Evolutionary conservation across 2,113 vertebrate species (phyloP), one percentile per base, ranked within the genome.

Genomic region (Erinaceus europaeus): DNA sequence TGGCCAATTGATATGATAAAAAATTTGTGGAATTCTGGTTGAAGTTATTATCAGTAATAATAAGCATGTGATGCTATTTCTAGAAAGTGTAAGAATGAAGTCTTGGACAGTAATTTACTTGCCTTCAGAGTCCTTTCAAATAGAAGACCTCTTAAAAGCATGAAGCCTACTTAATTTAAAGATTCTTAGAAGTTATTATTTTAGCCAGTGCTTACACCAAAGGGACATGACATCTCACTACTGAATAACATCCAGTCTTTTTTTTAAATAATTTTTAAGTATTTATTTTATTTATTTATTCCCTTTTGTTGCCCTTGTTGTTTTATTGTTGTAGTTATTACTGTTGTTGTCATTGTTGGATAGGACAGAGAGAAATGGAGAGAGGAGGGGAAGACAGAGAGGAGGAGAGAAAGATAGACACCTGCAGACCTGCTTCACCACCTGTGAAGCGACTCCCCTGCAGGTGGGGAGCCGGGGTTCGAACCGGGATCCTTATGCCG

Each of bases 61-160:
- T 75, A 18, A 61, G 34, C 15, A 62, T 32, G 6, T 91, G 84
- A 12, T 83, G 67, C 72, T 76, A 32, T 76, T 84, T 90, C 21
- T 88, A 78, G 36, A 86, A 93, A 84, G 36, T 71, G 1, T 89
- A 89, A 81, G 92, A 89, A 79, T 82, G 86, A 94, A 91, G 18
- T 85, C 65, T 88, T 88, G 82, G 77, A 65, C 65, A 79, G 83
- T 87, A 93, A 93, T 94, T 89, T 94, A 94, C 93, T 92, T 92
- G 82, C 34, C 90, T 82, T 90, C 0, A 10, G 95, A 79, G 92
- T 92, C 88, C 50, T 78, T 29, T 87, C 55, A 90, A 94, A 87
- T 40, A 46, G 61, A 93, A 94, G 90, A 95, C 94, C 92, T 95
- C 94, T 94, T 68, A 92, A 87, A 94, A 94, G 86, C 57, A 79